These are phyloP conservation scores for Cinara cedri DNA, from an alignment of 2,888 invertebrate species.

Conservation along the genomic window DNA sequence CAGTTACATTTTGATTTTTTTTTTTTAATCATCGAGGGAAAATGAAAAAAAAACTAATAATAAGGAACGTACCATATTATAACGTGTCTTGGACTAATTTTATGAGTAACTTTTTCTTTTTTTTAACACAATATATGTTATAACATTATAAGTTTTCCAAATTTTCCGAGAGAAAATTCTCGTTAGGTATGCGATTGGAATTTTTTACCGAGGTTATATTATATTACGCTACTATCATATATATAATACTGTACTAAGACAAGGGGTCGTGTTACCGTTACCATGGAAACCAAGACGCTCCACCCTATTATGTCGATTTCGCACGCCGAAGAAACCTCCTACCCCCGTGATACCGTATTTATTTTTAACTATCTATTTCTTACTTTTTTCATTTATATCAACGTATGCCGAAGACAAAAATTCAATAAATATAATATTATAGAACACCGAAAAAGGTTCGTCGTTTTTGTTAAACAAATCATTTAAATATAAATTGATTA, in stretches of 20 bases:
- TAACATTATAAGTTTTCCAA: constrained; percentile 17
- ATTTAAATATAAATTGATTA: no score
- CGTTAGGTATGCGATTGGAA: background rate
- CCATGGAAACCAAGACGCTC: constrained; percentile 54
- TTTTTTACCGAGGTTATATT: constrained; percentile 25
- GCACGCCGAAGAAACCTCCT: constrained; percentile 37
- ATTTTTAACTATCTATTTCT: constrained; percentile 24
- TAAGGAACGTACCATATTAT: no score
- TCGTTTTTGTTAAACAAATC: no score
- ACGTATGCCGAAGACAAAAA: no score
- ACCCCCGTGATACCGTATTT: constrained; percentile 22
- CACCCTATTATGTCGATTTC: constrained; percentile 47
- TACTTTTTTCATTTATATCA: constrained; percentile 17
- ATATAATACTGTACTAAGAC: background rate
- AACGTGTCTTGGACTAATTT: no score
- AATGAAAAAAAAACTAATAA: no score
- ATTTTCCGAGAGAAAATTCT: constrained; percentile 2
- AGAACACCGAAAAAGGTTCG: no score
- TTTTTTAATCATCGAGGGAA: no score
- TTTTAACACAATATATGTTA: background rate
- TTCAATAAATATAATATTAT: no score
- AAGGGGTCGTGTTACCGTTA: constrained; percentile 29
- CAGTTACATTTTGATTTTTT: no score
- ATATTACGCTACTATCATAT: no score
- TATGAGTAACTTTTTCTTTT: background rate